Conservation (phyloP, 2,113 vertebrate genomes). For the Murina feae region DNA sequence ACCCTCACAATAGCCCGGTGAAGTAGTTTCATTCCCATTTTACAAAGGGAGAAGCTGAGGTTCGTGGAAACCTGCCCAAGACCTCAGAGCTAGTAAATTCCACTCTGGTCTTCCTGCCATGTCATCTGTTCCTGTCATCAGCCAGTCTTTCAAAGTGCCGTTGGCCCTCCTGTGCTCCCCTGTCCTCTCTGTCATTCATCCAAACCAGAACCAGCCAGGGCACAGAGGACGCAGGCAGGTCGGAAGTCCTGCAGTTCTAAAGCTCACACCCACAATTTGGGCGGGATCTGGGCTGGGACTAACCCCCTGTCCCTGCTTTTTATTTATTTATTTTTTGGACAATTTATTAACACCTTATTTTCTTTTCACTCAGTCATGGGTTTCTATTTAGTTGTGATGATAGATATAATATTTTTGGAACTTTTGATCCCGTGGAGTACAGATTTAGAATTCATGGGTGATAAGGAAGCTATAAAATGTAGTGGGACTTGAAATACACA, state of each 20-base stretch:
- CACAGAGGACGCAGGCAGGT: neutral
- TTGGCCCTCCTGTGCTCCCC: too few relatives aligned
- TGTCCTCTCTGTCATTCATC: neutral
- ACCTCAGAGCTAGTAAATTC: neutral
- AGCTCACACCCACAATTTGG: neutral
- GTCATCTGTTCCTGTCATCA: neutral
- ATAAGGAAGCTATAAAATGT: neutral
- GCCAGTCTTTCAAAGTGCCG: neutral
- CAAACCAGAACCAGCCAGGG: neutral
- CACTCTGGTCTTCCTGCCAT: neutral
- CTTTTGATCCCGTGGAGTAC: neutral
- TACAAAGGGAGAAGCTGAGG: neutral
- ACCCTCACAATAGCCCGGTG: neutral
- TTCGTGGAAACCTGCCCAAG: neutral
- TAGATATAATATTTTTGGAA: neutral
- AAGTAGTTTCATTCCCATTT: neutral
- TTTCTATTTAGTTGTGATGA: neutral
- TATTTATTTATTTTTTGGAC: neutral
- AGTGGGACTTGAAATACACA: neutral
- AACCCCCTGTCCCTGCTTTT: neutral
- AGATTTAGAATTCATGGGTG: neutral
- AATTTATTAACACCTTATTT: neutral
- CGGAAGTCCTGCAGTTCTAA: neutral
- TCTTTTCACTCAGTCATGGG: neutral
- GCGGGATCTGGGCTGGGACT: neutral